phyloP scores from a whole-genome alignment of 2,888 invertebrate genomes.

The Criorhina ranunculi region DNA sequence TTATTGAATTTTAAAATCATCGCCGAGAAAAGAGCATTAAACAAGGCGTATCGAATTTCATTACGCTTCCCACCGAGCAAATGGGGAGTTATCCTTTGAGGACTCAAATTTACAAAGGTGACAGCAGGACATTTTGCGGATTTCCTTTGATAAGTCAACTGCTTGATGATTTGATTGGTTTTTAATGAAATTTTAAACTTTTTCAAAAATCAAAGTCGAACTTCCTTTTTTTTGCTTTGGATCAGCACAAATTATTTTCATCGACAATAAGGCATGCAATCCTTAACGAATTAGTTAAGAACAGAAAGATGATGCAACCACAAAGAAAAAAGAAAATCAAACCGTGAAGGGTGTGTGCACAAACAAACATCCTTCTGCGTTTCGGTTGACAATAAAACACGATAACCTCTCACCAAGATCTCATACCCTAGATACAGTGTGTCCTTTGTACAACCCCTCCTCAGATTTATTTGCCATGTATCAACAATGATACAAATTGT shows the following conservation, averaged over 20 bases:
- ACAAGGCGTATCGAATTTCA: conserved; percentile 85
- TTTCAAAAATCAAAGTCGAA: conserved; percentile 62
- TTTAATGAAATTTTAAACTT: conserved; percentile 57
- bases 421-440: conserved; percentile 19
- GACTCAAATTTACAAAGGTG: conserved; percentile 32
- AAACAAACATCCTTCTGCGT: conserved; percentile 58
- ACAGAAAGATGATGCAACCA: conserved; percentile 29
- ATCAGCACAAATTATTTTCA: conserved; percentile 56
- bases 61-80: conserved; percentile 79
- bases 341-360: conserved; percentile 46
- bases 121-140: conserved; percentile 53
- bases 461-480: conserved; percentile 70
- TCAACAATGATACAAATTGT: conserved; percentile 72
- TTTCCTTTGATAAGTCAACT: conserved; percentile 73
- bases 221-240: conserved; percentile 12
- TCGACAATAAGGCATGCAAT: conserved; percentile 6
- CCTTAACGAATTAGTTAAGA: conserved; percentile 52
- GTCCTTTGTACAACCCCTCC: conserved; percentile 54
- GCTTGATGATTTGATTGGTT: conserved; percentile 65
- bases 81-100: conserved; percentile 41
- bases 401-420: conserved; percentile 31
- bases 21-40: conserved; percentile 83
- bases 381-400: conserved; percentile 29
- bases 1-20: conserved; percentile 78
- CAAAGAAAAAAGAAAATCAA: conserved; percentile 16